phyloP scores from a whole-genome alignment of 1,140 invertebrate species.

The Copidosoma floridanum region DNA sequence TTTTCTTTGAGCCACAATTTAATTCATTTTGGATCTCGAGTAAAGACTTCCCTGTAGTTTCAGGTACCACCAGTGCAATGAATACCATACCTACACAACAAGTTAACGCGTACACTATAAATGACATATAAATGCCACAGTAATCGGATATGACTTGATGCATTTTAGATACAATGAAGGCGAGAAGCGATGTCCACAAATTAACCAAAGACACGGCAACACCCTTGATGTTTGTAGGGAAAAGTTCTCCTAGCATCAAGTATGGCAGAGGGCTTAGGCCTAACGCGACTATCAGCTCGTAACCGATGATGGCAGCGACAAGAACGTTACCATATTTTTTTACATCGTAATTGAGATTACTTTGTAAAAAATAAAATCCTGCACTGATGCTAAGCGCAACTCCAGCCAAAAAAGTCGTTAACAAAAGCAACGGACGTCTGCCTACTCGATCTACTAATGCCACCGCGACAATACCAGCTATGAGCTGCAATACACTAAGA shows the following conservation, averaged over 20 bases:
- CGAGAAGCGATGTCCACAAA: conserved; percentile 53
- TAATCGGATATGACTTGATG: conserved; percentile 53
- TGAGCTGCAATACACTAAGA: conserved; percentile 68
- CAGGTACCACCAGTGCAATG: conserved; percentile 65
- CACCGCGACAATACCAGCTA: conserved; percentile 62
- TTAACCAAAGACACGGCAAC: conserved; percentile 50
- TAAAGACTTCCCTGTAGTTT: conserved; percentile 71
- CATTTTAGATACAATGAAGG: conserved; percentile 63
- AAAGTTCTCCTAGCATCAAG: conserved; percentile 62
- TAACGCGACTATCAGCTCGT: conserved; percentile 43
- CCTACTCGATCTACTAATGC: conserved; percentile 71
- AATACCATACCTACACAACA: conserved; percentile 60
- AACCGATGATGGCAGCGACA: conserved; percentile 40
- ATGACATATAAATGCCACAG: conserved; percentile 63
- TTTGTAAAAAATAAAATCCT: conserved; percentile 54
- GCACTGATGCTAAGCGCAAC: conserved; percentile 58
- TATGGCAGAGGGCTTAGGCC: conserved; percentile 64
- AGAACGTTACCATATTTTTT: conserved; percentile 41
- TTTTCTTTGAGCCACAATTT: too few species aligned
- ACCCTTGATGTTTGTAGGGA: conserved; percentile 59
- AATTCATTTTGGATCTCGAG: conserved; percentile 74
- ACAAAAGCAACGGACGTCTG: conserved; percentile 65
- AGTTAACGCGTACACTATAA: conserved; percentile 68
- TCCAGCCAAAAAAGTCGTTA: conserved; percentile 61
- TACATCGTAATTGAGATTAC: conserved; percentile 31